Base-by-base conservation (phyloP, 1,140 invertebrate species). In the Drosophila tsacasi region DNA sequence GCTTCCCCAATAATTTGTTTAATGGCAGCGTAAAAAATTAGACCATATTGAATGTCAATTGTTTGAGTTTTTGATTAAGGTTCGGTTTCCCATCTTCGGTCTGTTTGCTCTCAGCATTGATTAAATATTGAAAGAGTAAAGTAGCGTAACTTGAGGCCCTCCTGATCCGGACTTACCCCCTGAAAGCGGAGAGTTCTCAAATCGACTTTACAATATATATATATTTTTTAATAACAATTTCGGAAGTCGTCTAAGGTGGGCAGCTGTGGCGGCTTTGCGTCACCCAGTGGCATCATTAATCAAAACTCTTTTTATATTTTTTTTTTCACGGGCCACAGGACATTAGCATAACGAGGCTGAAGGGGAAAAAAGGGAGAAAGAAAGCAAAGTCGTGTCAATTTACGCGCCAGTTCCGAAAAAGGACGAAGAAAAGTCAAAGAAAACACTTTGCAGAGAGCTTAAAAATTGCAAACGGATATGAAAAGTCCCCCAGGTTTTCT, bases 1-100 rank as follows among this genome's bases (percentile, higher is more conserved):
- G 47, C 55, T 73, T 73, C 55, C 67, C 81, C 81, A 86, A 91
- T 91, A 92, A 91, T 91, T 91, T 91, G 85, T 92, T 81, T 91
- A 91, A 91, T 91, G 90, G 90, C 75, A 92, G 90, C 90, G 82
- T 91, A 91, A 91, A 91, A 91, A 91, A 91, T 91, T 92, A 92
- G 90, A 92, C 84, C 90, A 92, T 91, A 91, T 91, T 91, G 90
- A 92, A 91, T 91, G 90, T 91, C 90, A 91, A 91, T 91, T 91
- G 90, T 91, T 91, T 91, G 90, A 91, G 83, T 91, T 91, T 92
- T 85, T 83, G 84, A 91, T 91, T 89, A 91, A 80, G 83, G 58
- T 62, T 46, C 58, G 17, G 37, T 42, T 65, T 67, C 61, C 19
- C 54, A 40, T 50, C 61, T 15, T 64, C 17, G 47, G 32, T 55